Base-by-base conservation (phyloP, 2,113 vertebrate species). In the Saguinus midas region DNA sequence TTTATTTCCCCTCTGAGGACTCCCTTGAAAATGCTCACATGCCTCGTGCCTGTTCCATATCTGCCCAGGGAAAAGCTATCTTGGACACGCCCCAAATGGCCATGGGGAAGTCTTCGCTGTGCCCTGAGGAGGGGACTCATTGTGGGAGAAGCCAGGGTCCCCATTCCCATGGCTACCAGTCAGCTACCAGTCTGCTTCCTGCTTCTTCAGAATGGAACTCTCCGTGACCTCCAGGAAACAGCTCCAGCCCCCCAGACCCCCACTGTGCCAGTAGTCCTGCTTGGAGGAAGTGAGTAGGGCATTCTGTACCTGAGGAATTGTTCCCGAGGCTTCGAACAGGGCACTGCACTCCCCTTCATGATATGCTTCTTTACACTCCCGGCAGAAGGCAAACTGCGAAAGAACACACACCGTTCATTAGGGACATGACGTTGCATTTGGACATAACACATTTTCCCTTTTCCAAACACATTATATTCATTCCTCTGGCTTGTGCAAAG, bases 311-410 rank as follows among this genome's bases (percentile, higher is more conserved):
- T 98, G 98, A 70, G 97, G 20, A 6, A 11, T 21, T 3, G 98
- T 87, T 96, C 97, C 98, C 0, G 95, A 84, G 0, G 58, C 85
- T 82, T 94, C 93, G 17, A 85, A 48, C 10, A 97, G 43, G 27
- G 87, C 37, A 25, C 48, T 95, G 92, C 99, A 99, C 32, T 97
- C 96, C 0, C 99, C 99, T 40, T 99, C 98, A 1, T 99, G 99
- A 97, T 98, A 99, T 1, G 92, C 95, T 81, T 99, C 99, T 96
- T 99, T 99, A 96, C 99, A 99, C 90, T 99, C 97, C 87, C 98
- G 98, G 97, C 99, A 99, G 97, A 99, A 99, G 35, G 99, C 95
- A 1, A 99, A 98, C 98, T 99, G 98, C 68, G 91, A 97, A 95
- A 93, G 48, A 98, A 97, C 90, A 91, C 76, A 88, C 81, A 48